phyloP scores from a whole-genome alignment of 64 coral and sea anemone species.

The Montipora capricornis region DNA sequence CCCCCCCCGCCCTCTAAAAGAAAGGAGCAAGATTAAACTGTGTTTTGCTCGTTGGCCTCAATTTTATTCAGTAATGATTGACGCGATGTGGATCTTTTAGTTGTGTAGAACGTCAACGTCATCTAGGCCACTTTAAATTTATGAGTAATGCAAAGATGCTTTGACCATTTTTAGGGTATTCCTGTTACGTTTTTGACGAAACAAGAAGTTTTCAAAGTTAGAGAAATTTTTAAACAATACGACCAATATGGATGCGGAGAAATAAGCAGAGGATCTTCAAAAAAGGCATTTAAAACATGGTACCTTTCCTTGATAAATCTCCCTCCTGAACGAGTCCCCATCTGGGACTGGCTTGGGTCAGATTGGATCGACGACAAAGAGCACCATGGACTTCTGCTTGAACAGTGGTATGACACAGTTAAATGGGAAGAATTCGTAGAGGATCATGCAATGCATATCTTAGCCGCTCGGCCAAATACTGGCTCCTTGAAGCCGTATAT shows the following conservation, averaged over 20 bases:
- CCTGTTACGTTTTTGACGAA: constrained; percentile 45
- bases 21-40: too few species aligned
- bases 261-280: constrained; percentile 36
- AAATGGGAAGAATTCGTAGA: constrained; percentile 60
- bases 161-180: constrained; percentile 10
- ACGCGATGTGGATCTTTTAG: neutral
- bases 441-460: constrained; percentile 38
- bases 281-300: constrained; percentile 56
- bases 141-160: neutral
- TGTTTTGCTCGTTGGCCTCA: too few species aligned
- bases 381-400: neutral
- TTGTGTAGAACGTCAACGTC: neutral
- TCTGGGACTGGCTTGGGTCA: constrained; percentile 60
- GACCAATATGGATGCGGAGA: constrained; percentile 31
- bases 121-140: neutral
- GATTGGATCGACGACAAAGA: neutral
- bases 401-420: neutral
- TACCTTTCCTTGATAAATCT: constrained; percentile 73
- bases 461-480: constrained; percentile 73
- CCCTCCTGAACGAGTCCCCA: neutral
- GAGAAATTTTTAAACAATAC: constrained; percentile 41
- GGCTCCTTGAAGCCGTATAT: constrained; percentile 52
- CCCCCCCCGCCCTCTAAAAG: too few species aligned
- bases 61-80: neutral
- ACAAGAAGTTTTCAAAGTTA: constrained; percentile 62